Conservation (phyloP, 1,140 invertebrate species). For the Neodiprion pinetum region DNA sequence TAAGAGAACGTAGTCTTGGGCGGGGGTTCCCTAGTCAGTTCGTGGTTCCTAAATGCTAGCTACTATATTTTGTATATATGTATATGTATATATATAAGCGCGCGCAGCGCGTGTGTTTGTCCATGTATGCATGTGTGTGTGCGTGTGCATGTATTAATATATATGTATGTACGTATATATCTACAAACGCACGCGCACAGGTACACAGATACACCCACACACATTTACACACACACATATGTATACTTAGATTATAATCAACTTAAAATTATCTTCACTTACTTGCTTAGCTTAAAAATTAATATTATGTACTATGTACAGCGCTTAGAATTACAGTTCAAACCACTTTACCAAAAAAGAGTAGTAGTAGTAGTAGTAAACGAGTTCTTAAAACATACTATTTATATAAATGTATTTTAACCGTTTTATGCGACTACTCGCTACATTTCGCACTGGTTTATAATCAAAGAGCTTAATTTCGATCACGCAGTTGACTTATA, state of each 20-base stretch:
- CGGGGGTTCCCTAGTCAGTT: conserved; percentile 59
- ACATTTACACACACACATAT: background rate
- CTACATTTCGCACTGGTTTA: conserved; percentile 45
- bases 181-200: too few species aligned
- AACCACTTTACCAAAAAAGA: conserved; percentile 50
- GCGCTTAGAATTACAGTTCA: conserved; percentile 50
- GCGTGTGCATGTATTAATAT: background rate
- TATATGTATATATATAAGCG: background rate
- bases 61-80: conserved; percentile 48
- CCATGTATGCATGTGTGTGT: background rate
- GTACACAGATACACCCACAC: too few species aligned
- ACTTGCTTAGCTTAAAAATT: conserved; percentile 56
- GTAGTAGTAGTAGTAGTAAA: conserved; percentile 27
- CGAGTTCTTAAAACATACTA: conserved; percentile 3
- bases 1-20: conserved; percentile 58
- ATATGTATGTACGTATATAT: background rate
- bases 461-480: conserved; percentile 38
- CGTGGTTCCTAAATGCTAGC: conserved; percentile 59
- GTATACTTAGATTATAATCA: background rate
- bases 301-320: conserved; percentile 62
- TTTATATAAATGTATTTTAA: conserved; percentile 2
- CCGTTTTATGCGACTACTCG: conserved; percentile 3
- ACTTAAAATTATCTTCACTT: conserved; percentile 33
- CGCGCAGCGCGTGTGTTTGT: background rate
- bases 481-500: conserved; percentile 52